phyloP scores from a whole-genome alignment of 2,888 invertebrate species.

The Parnassius smintheus region DNA sequence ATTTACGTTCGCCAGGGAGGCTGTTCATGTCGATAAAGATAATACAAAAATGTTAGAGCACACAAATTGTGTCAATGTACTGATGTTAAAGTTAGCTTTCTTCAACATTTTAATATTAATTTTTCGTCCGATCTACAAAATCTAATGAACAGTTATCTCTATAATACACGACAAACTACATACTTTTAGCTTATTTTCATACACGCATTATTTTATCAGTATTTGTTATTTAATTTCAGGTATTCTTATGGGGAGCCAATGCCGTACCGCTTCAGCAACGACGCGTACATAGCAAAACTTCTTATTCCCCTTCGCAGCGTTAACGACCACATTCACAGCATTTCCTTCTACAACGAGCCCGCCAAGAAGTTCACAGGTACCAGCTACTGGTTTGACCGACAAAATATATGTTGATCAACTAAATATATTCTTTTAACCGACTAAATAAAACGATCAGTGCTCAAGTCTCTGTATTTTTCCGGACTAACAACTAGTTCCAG shows the following conservation, averaged over 20 bases:
- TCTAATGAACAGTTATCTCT: too few species aligned
- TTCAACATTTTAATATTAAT: too few species aligned
- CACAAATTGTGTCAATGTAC: too few species aligned
- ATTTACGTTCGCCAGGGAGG: too few species aligned
- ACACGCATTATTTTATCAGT: too few species aligned
- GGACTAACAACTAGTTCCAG: slow-evolving; percentile 62
- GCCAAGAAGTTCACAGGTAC: slow-evolving; percentile 86
- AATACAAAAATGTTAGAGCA: too few species aligned
- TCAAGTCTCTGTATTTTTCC: slow-evolving; percentile 42
- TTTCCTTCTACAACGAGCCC: slow-evolving; percentile 86
- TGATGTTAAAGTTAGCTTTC: too few species aligned
- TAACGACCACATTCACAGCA: slow-evolving; percentile 81
- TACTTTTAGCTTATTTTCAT: too few species aligned
- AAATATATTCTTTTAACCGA: slow-evolving; percentile 31
- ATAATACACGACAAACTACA: too few species aligned
- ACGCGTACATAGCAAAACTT: slow-evolving; percentile 87
- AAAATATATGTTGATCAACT: slow-evolving; percentile 26
- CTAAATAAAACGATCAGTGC: slow-evolving; percentile 30
- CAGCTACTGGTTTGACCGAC: slow-evolving; percentile 34
- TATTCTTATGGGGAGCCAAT: slow-evolving; percentile 77
- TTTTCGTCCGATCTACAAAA: too few species aligned
- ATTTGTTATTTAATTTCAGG: slow-evolving; percentile 49
- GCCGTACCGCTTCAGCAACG: slow-evolving; percentile 84
- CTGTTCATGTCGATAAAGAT: too few species aligned
- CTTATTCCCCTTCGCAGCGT: slow-evolving; percentile 84